phyloP scores from a whole-genome alignment of 2,797 vertebrate genomes.

The Melanotaenia boesemani region DNA sequence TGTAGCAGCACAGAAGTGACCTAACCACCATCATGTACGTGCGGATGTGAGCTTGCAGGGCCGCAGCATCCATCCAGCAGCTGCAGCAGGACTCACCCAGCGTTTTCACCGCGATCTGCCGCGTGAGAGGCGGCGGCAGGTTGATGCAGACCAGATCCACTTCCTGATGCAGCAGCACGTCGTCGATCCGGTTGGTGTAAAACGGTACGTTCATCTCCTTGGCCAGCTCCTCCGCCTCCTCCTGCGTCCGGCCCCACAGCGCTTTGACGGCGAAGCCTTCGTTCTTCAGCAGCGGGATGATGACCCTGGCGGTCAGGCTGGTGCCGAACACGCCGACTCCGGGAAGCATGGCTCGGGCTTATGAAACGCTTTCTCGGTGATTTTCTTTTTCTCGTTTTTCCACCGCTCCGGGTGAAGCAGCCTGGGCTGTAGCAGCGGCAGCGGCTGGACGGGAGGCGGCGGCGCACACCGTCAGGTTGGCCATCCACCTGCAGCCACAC shows the following conservation, averaged over 20 bases:
- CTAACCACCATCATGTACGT: neutral
- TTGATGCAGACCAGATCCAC: constrained; percentile 98
- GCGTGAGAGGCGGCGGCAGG: constrained; percentile 95
- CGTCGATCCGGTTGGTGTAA: constrained; percentile 97
- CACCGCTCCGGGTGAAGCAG: constrained; percentile 31
- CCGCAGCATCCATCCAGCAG: constrained; percentile 38
- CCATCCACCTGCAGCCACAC: constrained; percentile 82
- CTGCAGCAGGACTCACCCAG: constrained; percentile 87
- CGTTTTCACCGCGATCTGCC: constrained; percentile 97
- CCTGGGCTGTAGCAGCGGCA: constrained; percentile 21
- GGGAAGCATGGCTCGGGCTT: constrained; percentile 90
- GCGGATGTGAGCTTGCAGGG: neutral
- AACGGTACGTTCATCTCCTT: constrained; percentile 98
- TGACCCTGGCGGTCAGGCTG: constrained; percentile 94
- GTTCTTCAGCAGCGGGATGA: constrained; percentile 94
- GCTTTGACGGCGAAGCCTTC: constrained; percentile 96
- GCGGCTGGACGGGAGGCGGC: constrained; percentile 19
- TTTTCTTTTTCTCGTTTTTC: constrained; percentile 9
- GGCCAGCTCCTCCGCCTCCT: constrained; percentile 98
- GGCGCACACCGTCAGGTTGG: constrained; percentile 69
- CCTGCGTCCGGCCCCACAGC: constrained; percentile 95
- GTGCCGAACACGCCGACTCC: constrained; percentile 98
- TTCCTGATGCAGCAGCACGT: constrained; percentile 96
- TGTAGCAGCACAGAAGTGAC: too few species aligned
- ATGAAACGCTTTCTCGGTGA: neutral